Evolutionary conservation across 2,797 vertebrate species (phyloP), one percentile per base, ranked within the genome.

Genomic region (Phataginus tricuspis): DNA sequence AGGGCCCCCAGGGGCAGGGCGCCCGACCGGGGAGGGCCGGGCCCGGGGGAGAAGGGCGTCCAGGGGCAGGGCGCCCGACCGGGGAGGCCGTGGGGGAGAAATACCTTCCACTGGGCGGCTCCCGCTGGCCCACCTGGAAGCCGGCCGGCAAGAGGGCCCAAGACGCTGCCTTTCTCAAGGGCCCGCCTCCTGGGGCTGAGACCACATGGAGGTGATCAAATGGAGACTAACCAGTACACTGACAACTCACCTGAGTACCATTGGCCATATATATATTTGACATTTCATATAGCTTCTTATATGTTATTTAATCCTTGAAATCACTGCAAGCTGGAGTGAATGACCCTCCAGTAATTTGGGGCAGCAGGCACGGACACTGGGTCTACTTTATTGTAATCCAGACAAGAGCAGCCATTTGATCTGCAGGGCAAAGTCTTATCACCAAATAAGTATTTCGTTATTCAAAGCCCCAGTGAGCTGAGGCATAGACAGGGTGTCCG

Each of bases 401-500:
- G 88, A 80, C 87, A 75, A 64, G 74, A 85, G 51, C 4, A 4
- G 94, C 91, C 75, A 97, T 96, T 94, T 78, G 94, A 98, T 97
- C 96, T 71, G 84, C 91, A 96, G 80, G 79, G 80, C 75, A 78
- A 93, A 49, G 78, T 92, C 93, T 95, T 93, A 95, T 86, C 94
- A 88, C 84, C 84, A 84, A 45, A 96, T 98, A 89, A 97, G 97
- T 97, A 94, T 95, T 97, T 96, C 74, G 97, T 79, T 34, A 61
- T 86, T 75, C 0, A 18, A 39, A 59, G 72, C 53, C 49, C 91
- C 7, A 42, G 83, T 49, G 92, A 96, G 94, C 90, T 5, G 34
- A 83, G 49, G 72, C 89, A 75, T 37, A 80, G 59, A 79, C 71
- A 83, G 90, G 82, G 59, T 63, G 69, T 64, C 11, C 4, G 16